phyloP scores from a whole-genome alignment of 2,797 vertebrate species.

The Amblyopsis hoosieri region DNA sequence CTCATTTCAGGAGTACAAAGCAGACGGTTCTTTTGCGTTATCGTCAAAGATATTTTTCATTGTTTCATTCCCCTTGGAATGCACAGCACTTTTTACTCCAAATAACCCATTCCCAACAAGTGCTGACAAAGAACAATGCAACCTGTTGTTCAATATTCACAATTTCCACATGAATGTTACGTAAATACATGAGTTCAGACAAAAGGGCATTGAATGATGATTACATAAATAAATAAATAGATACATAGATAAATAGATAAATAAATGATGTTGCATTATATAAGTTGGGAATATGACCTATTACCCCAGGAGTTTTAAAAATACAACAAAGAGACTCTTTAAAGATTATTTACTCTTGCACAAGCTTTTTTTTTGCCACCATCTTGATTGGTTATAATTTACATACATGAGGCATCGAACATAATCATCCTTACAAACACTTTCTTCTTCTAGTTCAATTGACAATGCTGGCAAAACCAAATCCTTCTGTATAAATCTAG shows the following conservation, averaged over 20 bases:
- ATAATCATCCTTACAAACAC: too few relatives aligned
- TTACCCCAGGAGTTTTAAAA: too few relatives aligned
- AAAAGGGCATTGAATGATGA: conserved; percentile 29
- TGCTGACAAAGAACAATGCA: conserved; percentile 42
- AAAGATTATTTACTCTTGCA: background rate
- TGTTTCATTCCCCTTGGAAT: conserved; percentile 43
- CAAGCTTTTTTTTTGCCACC: background rate
- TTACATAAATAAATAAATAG: background rate
- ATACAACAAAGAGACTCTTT: background rate
- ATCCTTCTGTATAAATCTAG: too few relatives aligned
- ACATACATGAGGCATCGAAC: too few relatives aligned
- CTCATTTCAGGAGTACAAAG: conserved; percentile 51
- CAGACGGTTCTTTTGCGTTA: conserved; percentile 9
- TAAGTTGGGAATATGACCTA: too few relatives aligned
- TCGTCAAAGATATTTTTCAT: conserved; percentile 42
- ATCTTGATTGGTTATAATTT: too few relatives aligned
- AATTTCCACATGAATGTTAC: conserved; percentile 44
- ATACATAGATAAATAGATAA: background rate
- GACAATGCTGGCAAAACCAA: too few relatives aligned
- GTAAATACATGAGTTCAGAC: conserved; percentile 18
- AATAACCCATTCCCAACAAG: conserved; percentile 39
- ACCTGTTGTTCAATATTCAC: conserved; percentile 9
- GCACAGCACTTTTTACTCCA: conserved; percentile 38
- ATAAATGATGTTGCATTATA: background rate
- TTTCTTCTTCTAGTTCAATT: too few relatives aligned